Percentiles rank a stretch among this genome's conserved stretches.
Evolutionary conservation across 2,888 invertebrate genomes (phyloP).

Genomic region (Caenorhabditis afra): DNA sequence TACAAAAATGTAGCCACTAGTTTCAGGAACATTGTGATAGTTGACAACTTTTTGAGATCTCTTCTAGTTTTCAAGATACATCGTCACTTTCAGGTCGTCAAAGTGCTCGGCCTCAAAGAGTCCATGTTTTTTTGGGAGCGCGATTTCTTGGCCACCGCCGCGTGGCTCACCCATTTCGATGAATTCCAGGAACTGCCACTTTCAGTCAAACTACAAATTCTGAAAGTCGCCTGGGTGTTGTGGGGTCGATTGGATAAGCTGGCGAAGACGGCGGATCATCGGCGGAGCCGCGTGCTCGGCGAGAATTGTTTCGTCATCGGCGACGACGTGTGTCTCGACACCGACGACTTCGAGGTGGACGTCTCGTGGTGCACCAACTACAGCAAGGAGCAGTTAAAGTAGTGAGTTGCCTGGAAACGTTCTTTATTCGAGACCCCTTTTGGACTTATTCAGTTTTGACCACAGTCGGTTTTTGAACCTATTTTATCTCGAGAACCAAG

Average conservation of each 20-base stretch:
- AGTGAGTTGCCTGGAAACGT: constrained; percentile 24
- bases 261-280: constrained; percentile 27
- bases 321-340: constrained; percentile 35
- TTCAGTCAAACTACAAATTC: constrained; percentile 31
- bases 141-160: constrained; percentile 32
- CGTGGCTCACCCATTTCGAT: constrained; percentile 43
- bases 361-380: constrained; percentile 46
- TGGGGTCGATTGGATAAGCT: constrained; percentile 48
- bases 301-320: constrained; percentile 23
- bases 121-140: constrained; percentile 46
- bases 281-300: constrained; percentile 2
- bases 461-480: too few relatives aligned
- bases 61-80: neutral
- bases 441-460: neutral
- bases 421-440: too few relatives aligned
- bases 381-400: constrained; percentile 25
- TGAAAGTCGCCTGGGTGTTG: constrained; percentile 34
- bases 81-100: neutral
- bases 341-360: constrained; percentile 26
- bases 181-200: constrained; percentile 34
- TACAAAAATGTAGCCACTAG: neutral
- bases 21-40: neutral
- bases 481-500: too few relatives aligned
- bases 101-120: constrained; percentile 36
- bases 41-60: neutral